Conservation (phyloP, 30 jellyfish, hydroid and myxozoan genomes). For the Aurelia sp. region DNA sequence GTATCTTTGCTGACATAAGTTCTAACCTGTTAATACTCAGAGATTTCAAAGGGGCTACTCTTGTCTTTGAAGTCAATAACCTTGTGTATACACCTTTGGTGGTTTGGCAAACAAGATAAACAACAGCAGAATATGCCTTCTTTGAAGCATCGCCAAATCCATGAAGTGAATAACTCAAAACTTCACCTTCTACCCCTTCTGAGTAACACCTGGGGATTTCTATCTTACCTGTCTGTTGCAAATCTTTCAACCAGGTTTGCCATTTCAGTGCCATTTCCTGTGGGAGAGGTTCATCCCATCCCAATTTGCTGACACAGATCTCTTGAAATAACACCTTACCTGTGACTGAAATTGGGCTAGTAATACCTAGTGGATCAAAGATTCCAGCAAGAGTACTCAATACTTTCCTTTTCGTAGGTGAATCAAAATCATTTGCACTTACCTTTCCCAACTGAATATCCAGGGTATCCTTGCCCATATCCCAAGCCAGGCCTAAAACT, state of each 20-base stretch:
- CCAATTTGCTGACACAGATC: neutral
- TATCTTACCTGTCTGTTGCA: neutral
- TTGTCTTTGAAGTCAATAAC: constrained; percentile 20
- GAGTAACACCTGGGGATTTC: constrained; percentile 11
- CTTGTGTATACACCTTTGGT: neutral
- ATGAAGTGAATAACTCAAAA: constrained; percentile 1
- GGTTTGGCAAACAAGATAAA: constrained; percentile 22
- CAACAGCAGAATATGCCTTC: constrained; percentile 35
- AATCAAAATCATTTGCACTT: neutral
- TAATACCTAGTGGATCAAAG: constrained; percentile 40
- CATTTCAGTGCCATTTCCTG: neutral
- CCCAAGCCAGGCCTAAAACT: neutral
- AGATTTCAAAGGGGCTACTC: constrained; percentile 47
- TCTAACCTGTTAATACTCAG: constrained; percentile 38
- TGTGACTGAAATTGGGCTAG: constrained; percentile 34
- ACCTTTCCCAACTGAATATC: neutral
- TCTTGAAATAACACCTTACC: constrained; percentile 36
- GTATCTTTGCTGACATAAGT: constrained; percentile 43
- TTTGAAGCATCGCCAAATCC: constrained; percentile 42
- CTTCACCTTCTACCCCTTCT: neutral
- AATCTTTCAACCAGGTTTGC: constrained; percentile 26
- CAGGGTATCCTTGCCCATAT: neutral
- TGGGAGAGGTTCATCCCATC: constrained; percentile 38
- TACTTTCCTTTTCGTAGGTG: neutral
- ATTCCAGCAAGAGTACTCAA: constrained; percentile 26